Conservation (phyloP, 2,888 invertebrate genomes). For the Argyresthia goedartella region DNA sequence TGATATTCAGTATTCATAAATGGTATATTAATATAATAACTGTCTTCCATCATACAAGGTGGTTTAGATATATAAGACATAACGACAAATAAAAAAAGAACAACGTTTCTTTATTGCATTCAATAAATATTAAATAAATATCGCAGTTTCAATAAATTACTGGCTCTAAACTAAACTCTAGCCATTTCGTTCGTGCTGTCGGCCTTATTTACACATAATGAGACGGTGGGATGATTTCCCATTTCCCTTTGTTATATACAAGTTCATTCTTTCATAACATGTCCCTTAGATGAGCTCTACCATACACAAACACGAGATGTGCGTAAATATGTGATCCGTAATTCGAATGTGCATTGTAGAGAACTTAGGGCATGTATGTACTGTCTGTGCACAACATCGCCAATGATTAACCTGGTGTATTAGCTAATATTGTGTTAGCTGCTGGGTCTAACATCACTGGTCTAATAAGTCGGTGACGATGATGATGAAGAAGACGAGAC, state of each 20-base stretch:
- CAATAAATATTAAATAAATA: slow-evolving; percentile 64
- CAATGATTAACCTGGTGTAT: no score
- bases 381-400: no score
- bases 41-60: no score
- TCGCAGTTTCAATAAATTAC: slow-evolving; percentile 49
- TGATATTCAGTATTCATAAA: no score
- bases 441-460: slow-evolving; percentile 23
- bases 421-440: no score
- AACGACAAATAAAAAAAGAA: neutral
- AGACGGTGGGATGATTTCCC: slow-evolving; percentile 15
- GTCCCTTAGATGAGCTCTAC: no score
- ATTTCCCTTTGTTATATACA: slow-evolving; percentile 24
- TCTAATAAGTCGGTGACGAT: slow-evolving; percentile 21
- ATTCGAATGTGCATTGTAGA: no score
- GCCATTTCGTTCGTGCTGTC: slow-evolving; percentile 45
- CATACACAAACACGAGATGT: no score
- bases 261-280: slow-evolving; percentile 10
- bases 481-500: slow-evolving; percentile 39
- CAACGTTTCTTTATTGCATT: slow-evolving; percentile 50
- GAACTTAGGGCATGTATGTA: no score
- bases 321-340: no score
- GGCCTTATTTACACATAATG: slow-evolving; percentile 31
- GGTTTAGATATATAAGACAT: neutral
- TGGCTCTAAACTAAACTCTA: slow-evolving; percentile 48
- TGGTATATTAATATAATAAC: no score